Base-by-base conservation (phyloP, 2,888 invertebrate species). In the Selenia dentaria region DNA sequence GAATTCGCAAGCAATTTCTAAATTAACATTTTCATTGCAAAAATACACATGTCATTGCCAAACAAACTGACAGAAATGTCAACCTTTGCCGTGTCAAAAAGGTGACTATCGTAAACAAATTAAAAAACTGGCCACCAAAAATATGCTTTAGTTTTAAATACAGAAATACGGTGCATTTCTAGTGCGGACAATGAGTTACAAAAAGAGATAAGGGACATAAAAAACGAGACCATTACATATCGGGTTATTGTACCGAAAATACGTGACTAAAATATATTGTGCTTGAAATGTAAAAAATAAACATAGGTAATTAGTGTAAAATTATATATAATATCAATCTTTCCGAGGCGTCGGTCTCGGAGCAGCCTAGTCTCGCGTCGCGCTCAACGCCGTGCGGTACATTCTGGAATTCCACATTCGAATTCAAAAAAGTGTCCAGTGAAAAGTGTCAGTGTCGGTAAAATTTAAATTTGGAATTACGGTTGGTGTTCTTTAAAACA, bases 231-330 rank as follows among this genome's bases (percentile, higher is more conserved):
- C 48, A 64, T 66, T 62, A 56, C 47, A 44, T 41, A 55, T 62
- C 57, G 58, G 66, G 64, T 69, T 66, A 66, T 69, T 54, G 61
- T 67, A 52, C 64, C 72, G 49, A 64, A 64, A 72, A 74, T 77
- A 41, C 37, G 40, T 47, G 47, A 37, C 47, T 37, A 48, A 48
- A 48, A 48, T 48, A 48, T 37, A 41, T 67, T 55, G 59, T 67
- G 54, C 66, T 74, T 69, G 74, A 65, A 54, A 61, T 69, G 67
- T 55, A 66, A 71, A 71, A 62, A 73, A 75, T 74, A 68, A 66
- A 75, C 76, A 76, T 80, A 80, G 82, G 82, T 81, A 83, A 83
- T 83, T 81, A 83, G 79, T 76, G 72, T 73, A 73, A 71, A 75
- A 81, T 63, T 80, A 78, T 81, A 76, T 76, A 80, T 79, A 79